Evolutionary conservation across 2,888 invertebrate genomes (phyloP).

Genomic region (Sialis lutaria): DNA sequence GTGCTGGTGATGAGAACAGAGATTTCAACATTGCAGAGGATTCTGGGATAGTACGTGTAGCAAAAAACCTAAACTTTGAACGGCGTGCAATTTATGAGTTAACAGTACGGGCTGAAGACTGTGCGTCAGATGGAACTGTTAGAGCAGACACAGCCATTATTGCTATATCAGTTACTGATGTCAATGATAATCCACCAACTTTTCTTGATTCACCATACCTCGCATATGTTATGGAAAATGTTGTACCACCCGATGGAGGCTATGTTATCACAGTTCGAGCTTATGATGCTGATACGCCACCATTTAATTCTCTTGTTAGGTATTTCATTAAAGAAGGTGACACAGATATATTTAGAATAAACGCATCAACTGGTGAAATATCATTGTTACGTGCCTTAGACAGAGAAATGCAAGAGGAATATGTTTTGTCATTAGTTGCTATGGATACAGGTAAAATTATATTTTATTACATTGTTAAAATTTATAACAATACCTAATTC

Average conservation of each 20-base stretch:
- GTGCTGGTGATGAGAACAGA: conserved; percentile 74
- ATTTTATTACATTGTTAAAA: conserved; percentile 3
- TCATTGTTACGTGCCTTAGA: conserved; percentile 68
- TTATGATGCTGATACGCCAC: conserved; percentile 79
- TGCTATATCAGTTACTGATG: conserved; percentile 71
- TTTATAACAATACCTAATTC: background rate
- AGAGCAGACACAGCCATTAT: conserved; percentile 65
- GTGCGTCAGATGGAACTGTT: conserved; percentile 45
- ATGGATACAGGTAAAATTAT: conserved; percentile 76
- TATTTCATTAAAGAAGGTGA: conserved; percentile 91
- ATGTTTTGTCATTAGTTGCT: conserved; percentile 71
- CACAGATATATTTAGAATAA: conserved; percentile 77
- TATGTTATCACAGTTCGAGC: conserved; percentile 72
- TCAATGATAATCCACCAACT: conserved; percentile 86
- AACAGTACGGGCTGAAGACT: conserved; percentile 76
- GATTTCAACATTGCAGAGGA: conserved; percentile 88
- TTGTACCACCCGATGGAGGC: conserved; percentile 61
- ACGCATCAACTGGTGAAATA: conserved; percentile 83
- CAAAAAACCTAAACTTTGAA: conserved; percentile 87
- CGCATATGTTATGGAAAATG: conserved; percentile 86
- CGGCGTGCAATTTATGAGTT: conserved; percentile 69
- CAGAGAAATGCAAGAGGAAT: conserved; percentile 68
- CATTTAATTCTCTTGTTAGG: conserved; percentile 76
- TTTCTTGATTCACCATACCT: conserved; percentile 90
- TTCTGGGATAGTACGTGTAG: conserved; percentile 76